These are phyloP conservation scores for Ceratosolen fusciceps DNA, from an alignment of 1,140 invertebrate species.

Conservation along the genomic window DNA sequence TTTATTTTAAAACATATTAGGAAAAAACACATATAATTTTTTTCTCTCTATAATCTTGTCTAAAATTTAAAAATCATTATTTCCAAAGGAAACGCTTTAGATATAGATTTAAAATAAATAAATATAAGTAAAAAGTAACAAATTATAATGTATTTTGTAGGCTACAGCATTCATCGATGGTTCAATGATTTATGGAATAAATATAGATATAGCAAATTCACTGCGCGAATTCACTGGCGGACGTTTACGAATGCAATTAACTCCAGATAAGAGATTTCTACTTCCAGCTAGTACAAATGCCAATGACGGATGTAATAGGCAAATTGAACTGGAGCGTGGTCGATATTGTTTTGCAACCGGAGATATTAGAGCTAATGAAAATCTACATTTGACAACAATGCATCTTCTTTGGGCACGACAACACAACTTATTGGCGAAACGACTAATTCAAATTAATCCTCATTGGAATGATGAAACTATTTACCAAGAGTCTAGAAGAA, in stretches of 20 bases:
- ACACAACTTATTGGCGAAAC: slow-evolving; percentile 84
- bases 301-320: slow-evolving; percentile 82
- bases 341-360: slow-evolving; percentile 86
- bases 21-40: no score
- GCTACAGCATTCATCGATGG: slow-evolving; percentile 90
- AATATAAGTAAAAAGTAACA: no score
- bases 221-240: slow-evolving; percentile 76
- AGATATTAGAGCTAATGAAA: slow-evolving; percentile 85
- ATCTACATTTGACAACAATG: slow-evolving; percentile 87
- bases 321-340: slow-evolving; percentile 76
- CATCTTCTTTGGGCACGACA: slow-evolving; percentile 85
- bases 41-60: no score
- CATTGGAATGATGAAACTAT: slow-evolving; percentile 86
- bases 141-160: no score
- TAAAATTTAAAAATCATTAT: no score
- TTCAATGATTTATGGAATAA: slow-evolving; percentile 86
- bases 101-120: no score
- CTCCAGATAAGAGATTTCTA: slow-evolving; percentile 76
- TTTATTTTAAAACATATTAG: no score
- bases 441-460: slow-evolving; percentile 79
- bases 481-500: slow-evolving; percentile 85
- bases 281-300: slow-evolving; percentile 81
- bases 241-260: slow-evolving; percentile 76
- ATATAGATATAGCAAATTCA: slow-evolving; percentile 68
- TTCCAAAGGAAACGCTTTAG: no score